Percentiles rank a stretch among this genome's conserved stretches.
phyloP scores from a whole-genome alignment of 2,888 invertebrate species.

The Drosophila basisetae region DNA sequence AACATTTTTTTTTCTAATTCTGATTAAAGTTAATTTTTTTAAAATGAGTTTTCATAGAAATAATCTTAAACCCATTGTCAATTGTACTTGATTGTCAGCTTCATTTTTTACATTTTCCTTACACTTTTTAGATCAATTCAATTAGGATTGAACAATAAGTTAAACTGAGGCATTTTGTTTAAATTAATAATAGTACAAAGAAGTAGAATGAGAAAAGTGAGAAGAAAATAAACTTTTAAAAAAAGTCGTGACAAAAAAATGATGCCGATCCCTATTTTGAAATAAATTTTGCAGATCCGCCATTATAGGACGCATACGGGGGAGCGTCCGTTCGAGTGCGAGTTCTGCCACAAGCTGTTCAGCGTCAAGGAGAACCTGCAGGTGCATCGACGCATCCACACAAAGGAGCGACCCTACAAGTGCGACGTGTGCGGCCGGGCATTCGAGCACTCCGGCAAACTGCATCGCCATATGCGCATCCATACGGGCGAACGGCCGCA shows the following conservation, averaged over 20 bases:
- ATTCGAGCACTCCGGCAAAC: constrained; percentile 95
- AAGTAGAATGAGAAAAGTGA: not conserved
- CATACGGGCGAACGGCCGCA: constrained; percentile 96
- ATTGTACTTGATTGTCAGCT: not conserved
- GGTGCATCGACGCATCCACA: constrained; percentile 95
- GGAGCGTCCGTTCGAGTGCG: constrained; percentile 95
- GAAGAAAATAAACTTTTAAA: not conserved
- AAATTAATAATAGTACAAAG: not conserved
- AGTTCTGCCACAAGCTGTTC: constrained; percentile 96
- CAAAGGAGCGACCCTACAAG: constrained; percentile 95
- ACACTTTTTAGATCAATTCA: not conserved
- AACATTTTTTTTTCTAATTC: no score
- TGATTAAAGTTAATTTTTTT: not conserved
- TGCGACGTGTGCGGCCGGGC: constrained; percentile 95
- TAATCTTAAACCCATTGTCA: not conserved
- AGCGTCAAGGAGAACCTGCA: constrained; percentile 96
- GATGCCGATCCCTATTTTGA: not conserved
- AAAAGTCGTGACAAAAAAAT: not conserved
- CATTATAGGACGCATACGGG: constrained; percentile 96
- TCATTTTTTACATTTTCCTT: not conserved
- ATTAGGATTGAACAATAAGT: not conserved
- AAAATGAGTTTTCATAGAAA: not conserved
- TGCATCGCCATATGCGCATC: constrained; percentile 95
- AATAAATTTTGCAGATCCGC: constrained; percentile 85
- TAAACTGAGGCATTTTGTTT: not conserved